These are phyloP conservation scores for Petroica traversi DNA, from an alignment of 2,113 vertebrate genomes.

Conservation along the genomic window DNA sequence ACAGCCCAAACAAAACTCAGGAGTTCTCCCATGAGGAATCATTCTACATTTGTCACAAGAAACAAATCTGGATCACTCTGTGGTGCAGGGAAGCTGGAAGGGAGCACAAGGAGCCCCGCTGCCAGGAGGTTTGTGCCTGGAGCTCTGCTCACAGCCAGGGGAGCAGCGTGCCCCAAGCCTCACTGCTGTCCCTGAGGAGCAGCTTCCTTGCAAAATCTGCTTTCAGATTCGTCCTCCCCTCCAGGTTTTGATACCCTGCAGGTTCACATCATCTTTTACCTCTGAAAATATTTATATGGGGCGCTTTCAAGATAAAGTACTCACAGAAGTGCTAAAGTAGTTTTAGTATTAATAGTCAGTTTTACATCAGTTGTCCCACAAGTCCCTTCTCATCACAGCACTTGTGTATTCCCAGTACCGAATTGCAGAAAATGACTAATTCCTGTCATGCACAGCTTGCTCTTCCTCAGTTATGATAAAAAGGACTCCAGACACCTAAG, in stretches of 20 bases:
- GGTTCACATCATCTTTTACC: neutral
- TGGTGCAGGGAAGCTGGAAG: neutral
- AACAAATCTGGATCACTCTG: neutral
- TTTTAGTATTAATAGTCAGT: neutral
- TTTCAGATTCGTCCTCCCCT: neutral
- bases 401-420: neutral
- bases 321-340: neutral
- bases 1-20: neutral
- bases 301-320: neutral
- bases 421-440: neutral
- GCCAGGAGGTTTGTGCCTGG: neutral
- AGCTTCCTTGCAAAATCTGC: neutral
- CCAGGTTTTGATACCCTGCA: neutral
- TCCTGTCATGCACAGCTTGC: neutral
- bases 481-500: neutral
- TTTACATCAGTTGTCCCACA: neutral
- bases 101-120: neutral
- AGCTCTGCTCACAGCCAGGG: neutral
- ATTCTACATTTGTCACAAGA: neutral
- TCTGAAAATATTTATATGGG: neutral
- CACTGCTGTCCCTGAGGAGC: rapidly evolving
- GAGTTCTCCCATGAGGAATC: neutral
- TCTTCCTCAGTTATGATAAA: neutral
- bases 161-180: neutral
- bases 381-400: neutral